phyloP scores from a whole-genome alignment of 2,797 vertebrate genomes.

The Spheniscus humboldti region DNA sequence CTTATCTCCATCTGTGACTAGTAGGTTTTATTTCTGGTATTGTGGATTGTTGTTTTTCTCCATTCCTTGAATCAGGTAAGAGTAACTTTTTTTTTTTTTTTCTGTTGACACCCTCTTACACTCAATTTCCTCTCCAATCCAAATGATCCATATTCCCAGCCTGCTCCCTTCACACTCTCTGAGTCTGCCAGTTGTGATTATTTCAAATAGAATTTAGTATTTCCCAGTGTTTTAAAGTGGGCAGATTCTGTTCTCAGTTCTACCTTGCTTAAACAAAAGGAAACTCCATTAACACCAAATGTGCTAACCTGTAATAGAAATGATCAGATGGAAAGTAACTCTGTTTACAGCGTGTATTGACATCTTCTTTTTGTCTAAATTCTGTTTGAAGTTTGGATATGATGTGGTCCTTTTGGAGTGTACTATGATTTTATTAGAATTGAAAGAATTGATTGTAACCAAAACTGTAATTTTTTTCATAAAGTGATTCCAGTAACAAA shows the following conservation, averaged over 20 bases:
- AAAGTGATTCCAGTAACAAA: neutral
- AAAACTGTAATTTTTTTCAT: neutral
- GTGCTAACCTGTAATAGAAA: neutral
- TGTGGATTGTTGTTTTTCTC: neutral
- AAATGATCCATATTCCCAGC: neutral
- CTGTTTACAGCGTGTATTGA: neutral
- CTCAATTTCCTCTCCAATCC: neutral
- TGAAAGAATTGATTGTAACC: neutral
- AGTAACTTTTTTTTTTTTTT: neutral
- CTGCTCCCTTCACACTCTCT: neutral
- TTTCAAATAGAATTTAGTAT: neutral
- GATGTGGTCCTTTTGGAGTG: neutral
- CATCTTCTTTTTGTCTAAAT: neutral
- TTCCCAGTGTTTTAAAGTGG: neutral
- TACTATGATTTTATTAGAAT: neutral
- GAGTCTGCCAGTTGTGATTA: neutral
- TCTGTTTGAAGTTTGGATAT: neutral
- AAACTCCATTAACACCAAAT: neutral
- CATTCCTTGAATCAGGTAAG: neutral
- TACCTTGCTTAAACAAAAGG: neutral
- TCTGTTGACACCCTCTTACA: neutral
- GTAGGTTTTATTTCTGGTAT: neutral
- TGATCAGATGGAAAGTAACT: neutral
- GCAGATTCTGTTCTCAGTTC: neutral
- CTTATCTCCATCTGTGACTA: constrained; percentile 25